Evolutionary conservation across 2,888 invertebrate genomes (phyloP).

Genomic region (Drosophila subsilvestris): DNA sequence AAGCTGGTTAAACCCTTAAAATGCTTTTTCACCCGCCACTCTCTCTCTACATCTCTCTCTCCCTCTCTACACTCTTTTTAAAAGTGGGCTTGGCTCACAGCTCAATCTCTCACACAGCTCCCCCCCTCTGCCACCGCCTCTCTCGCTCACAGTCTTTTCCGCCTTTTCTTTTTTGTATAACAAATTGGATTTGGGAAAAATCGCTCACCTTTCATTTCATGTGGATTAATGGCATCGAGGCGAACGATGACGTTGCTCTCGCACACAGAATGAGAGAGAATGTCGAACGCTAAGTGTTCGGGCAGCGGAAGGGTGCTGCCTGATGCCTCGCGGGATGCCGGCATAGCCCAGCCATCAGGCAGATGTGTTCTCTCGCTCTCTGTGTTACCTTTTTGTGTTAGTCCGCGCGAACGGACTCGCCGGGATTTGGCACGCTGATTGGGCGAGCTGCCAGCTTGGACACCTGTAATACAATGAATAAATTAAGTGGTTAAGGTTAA

Average conservation of each 20-base stretch:
- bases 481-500: slow-evolving; percentile 68
- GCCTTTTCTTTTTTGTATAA: slow-evolving; percentile 56
- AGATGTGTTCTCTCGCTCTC: slow-evolving; percentile 7
- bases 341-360: slow-evolving; percentile 1
- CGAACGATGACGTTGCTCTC: slow-evolving; percentile 36
- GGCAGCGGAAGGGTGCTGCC: slow-evolving; percentile 14
- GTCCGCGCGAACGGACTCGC: slow-evolving; percentile 34
- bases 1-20: slow-evolving; percentile 38
- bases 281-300: slow-evolving; percentile 35
- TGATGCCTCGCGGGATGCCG: not conserved
- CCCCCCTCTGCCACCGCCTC: too few relatives aligned
- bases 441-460: slow-evolving; percentile 64
- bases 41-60: not conserved
- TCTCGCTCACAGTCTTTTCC: slow-evolving; percentile 19
- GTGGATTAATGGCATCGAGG: slow-evolving; percentile 74
- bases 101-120: slow-evolving; percentile 1
- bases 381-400: slow-evolving; percentile 24
- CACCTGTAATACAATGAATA: slow-evolving; percentile 74
- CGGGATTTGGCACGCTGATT: slow-evolving; percentile 57
- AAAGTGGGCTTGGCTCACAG: slow-evolving; percentile 30
- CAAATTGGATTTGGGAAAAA: slow-evolving; percentile 77
- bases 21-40: slow-evolving; percentile 31
- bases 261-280: slow-evolving; percentile 58
- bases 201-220: slow-evolving; percentile 76
- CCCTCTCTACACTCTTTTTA: not conserved